Evolutionary conservation across 2,888 invertebrate species (phyloP), one percentile per base, ranked within the genome.

Genomic region (Dexiosoma caninum): DNA sequence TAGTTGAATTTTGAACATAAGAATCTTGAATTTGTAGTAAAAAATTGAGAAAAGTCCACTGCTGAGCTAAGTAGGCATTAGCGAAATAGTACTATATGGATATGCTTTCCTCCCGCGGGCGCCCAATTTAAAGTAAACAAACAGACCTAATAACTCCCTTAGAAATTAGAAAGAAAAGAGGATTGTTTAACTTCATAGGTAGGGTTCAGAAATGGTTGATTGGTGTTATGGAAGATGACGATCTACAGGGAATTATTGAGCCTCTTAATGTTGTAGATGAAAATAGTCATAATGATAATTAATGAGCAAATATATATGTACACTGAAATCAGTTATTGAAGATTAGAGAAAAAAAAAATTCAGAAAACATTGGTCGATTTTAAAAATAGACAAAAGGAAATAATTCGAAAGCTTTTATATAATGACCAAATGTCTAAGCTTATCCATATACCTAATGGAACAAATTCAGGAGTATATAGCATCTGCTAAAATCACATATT

Each of bases 301-400:
- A 80, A 82, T 71, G 66, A 69, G 55, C 71, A 82, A 51, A 70
- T 82, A n/a, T 37, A 42, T 46, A 72, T 82, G 12, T 80, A 78
- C 23, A 14, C 14, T 76, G 21, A 78, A 78, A 42, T 46, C 57
- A 5, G 42, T 40, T 23, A 55, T 67, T 40, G 75, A 75, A 49
- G 27, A 75, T n/a, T 44, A 75, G 21, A 75, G 66, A 32, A 23
- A 21, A 57, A 37, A 71, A 14, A 49, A n/a, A n/a, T n/a, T 71
- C 27, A 49, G 66, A 55, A 40, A 32, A 40, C 44, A 55, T 30
- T 64, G 10, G 32, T 10, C 4, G n/a, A 35, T 32, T 35, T 64
- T 27, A 49, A 74, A 53, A 53, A 64, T 14, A 62, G 32, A 51
- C 66, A 67, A 6, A 57, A 23, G 23, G 64, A 76, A 60, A 76